A percentile compares a stretch with the other conserved stretches of the same genome.
phyloP scores from a whole-genome alignment of 2,797 vertebrate genomes.

The Acanthurus leucopareius region DNA sequence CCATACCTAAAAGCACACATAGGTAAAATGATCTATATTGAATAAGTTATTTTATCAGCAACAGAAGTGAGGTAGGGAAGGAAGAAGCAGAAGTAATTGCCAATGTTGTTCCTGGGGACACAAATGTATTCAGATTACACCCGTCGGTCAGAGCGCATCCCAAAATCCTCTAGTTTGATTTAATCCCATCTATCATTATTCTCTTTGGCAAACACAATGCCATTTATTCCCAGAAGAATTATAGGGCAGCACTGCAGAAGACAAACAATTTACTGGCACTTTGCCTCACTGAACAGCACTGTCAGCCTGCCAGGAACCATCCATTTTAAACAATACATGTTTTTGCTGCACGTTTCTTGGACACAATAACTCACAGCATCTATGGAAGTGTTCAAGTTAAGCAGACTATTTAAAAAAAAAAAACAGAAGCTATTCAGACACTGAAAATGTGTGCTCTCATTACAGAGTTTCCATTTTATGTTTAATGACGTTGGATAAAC shows the following conservation, averaged over 20 bases:
- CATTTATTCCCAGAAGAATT: conserved; percentile 90
- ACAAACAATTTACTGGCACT: conserved; percentile 93
- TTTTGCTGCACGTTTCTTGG: conserved; percentile 82
- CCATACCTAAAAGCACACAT: conserved; percentile 20
- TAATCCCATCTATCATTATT: conserved; percentile 91
- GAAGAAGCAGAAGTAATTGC: conserved; percentile 57
- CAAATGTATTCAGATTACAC: conserved; percentile 83
- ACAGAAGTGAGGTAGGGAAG: conserved; percentile 52
- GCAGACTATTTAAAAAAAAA: conserved; percentile 70
- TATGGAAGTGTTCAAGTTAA: conserved; percentile 64
- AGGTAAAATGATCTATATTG: conserved; percentile 18
- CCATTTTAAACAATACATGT: conserved; percentile 87
- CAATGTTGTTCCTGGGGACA: conserved; percentile 61
- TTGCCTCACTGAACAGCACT: conserved; percentile 90
- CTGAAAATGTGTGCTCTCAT: conserved; percentile 44
- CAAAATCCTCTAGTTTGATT: conserved; percentile 87
- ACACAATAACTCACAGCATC: conserved; percentile 77
- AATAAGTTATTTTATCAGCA: conserved; percentile 44
- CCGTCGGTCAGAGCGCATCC: conserved; percentile 82
- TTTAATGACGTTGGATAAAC: conserved; percentile 45
- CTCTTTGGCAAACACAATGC: conserved; percentile 90
- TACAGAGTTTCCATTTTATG: conserved; percentile 47
- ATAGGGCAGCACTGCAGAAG: conserved; percentile 89
- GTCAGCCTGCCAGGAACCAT: conserved; percentile 89
- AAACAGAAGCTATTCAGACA: conserved; percentile 62